Percentiles rank a stretch among this genome's conserved stretches.
phyloP scores from a whole-genome alignment of 2,113 vertebrate genomes.

The Rhynchomys soricoides region DNA sequence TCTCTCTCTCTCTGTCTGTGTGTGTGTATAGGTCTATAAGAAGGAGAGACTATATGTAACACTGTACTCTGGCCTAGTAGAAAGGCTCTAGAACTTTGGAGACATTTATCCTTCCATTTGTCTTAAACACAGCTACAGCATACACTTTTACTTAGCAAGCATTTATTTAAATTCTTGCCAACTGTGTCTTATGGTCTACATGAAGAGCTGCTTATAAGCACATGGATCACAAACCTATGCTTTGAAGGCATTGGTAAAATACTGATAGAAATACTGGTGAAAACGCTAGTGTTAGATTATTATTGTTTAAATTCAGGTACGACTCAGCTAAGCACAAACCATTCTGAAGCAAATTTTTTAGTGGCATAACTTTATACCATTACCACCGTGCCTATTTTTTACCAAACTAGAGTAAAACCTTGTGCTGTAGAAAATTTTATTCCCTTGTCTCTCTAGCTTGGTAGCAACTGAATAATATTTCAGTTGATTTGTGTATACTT shows the following conservation, averaged over 20 bases:
- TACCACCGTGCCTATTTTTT: too few relatives aligned
- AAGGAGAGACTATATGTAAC: neutral
- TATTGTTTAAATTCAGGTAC: too few relatives aligned
- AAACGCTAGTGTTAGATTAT: neutral
- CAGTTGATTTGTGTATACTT: too few relatives aligned
- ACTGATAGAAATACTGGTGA: neutral
- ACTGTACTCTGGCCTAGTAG: neutral
- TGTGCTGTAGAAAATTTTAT: too few relatives aligned
- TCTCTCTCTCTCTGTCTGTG: neutral
- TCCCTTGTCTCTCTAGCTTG: too few relatives aligned
- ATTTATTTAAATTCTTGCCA: conserved; percentile 33
- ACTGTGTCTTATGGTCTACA: neutral
- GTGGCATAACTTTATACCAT: too few relatives aligned
- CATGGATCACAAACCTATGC: neutral
- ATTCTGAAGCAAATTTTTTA: too few relatives aligned
- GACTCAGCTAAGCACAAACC: too few relatives aligned
- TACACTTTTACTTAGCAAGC: conserved; percentile 54
- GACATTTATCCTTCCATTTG: conserved; percentile 31
- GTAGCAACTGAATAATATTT: too few relatives aligned
- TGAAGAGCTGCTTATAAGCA: conserved; percentile 17
- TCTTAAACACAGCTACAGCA: conserved; percentile 30
- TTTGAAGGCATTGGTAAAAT: conserved; percentile 21
- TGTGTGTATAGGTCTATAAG: neutral
- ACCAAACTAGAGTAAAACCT: too few relatives aligned
- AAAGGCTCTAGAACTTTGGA: neutral